phyloP scores from a whole-genome alignment of 2,113 vertebrate species.

The Chlamydotis undulata region DNA sequence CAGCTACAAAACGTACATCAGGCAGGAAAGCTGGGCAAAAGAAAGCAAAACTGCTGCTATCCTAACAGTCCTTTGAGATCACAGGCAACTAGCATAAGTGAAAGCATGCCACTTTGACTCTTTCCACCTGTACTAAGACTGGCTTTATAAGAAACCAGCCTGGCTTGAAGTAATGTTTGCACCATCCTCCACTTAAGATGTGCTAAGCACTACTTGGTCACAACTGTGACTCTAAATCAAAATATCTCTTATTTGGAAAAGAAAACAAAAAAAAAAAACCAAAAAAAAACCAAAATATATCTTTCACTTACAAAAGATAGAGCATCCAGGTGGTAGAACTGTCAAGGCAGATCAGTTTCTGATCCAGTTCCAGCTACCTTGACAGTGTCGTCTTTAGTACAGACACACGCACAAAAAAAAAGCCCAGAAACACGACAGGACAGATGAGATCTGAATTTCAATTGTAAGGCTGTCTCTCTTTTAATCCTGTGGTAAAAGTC shows the following conservation, averaged over 20 bases:
- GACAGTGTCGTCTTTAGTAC: background rate
- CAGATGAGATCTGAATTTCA: background rate
- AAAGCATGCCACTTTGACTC: background rate
- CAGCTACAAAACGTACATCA: background rate
- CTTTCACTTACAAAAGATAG: background rate
- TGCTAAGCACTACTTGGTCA: background rate
- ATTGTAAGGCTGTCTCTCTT: background rate
- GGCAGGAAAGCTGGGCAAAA: background rate
- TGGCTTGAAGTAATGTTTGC: background rate
- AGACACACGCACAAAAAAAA: background rate
- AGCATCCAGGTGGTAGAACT: slow-evolving; percentile 16
- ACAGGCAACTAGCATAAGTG: background rate
- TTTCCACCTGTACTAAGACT: background rate
- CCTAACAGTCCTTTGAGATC: background rate
- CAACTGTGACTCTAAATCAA: background rate
- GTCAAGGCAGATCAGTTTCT: slow-evolving; percentile 29
- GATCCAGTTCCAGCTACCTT: slow-evolving; percentile 2
- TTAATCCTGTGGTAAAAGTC: background rate
- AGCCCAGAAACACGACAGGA: background rate
- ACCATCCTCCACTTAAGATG: background rate
- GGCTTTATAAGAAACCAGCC: background rate
- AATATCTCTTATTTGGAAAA: background rate
- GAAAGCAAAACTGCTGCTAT: background rate
- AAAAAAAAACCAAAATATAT: background rate
- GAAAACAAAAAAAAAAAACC: background rate